Base-by-base conservation (phyloP, 2,888 invertebrate species). In the Leptodirus hochenwartii region DNA sequence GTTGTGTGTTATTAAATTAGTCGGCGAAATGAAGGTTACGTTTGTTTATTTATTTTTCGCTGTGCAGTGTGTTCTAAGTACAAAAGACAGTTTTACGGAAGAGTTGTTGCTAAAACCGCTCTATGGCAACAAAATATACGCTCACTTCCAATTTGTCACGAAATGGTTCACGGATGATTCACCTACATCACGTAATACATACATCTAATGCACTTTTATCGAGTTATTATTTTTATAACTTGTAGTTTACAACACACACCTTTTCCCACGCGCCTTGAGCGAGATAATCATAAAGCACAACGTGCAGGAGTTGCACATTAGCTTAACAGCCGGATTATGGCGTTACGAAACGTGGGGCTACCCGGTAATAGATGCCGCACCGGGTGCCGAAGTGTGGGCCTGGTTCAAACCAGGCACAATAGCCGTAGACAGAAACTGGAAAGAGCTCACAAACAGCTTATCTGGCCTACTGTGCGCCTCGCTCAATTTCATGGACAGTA, bases 401-500 rank as follows among this genome's bases (percentile, higher is more conserved):
- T 93, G 93, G 90, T 95, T 98, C 49, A 66, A 69, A 35, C 54
- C 64, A 12, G 58, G 67, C 32, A 68, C 72, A 2, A 41, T 46
- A 27, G 62, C 82, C 52, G 69, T 91, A 5, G 78, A 93, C 49
- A 59, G 63, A 27, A 72, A 79, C 42, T 98, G 96, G 96, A 72
- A 72, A 44, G 75, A 79, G 42, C 58, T 98, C 17, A 79, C 84
- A 29, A 82, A 87, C 47, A 78, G 90, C 1, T 64, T 98, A 22
- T 88, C 95, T 11, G 98, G 98, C 2, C 65, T 96, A 4, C 72
- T 98, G 35, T 98, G 98, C 59, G 85, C 95, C 8, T 96, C 96
- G 2, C 60, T 98, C 8, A 93, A 95, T 56, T 93, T 91, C 49
- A 80, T 96, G 40, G 81, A 85, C 47, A 65, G 66, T 30, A 71